Base-by-base conservation (phyloP, 1,140 invertebrate genomes). In the Melipona quadrifasciata region DNA sequence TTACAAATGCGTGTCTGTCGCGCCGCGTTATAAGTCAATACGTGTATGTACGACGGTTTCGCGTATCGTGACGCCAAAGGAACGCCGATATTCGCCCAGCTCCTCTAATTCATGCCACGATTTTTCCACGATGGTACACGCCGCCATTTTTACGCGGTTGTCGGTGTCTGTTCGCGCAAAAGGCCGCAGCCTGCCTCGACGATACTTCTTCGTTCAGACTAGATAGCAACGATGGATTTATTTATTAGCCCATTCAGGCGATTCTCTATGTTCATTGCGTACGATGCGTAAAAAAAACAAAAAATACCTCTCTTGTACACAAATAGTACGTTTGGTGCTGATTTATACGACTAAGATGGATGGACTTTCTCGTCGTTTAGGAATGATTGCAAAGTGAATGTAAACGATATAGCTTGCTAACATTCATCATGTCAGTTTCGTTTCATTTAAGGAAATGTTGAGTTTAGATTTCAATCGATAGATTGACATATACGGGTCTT, bases 21-120 rank as follows among this genome's bases (percentile, higher is more conserved):
- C 85, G 82, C 84, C 82, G 87, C 85, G 90, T 89, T 89, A 89
- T 89, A 91, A 92, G 91, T 92, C 92, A 91, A 92, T 92, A 47
- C 8, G 8, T 47, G 39, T 47, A 31, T 31, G 8, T 47, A 89
- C 86, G 82, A 84, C 83, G 79, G 65, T 67, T 57, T 79, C 74
- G 68, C 81, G 76, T 81, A 61, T 27, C 57, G 53, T 39, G 64
- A 75, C 70, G 67, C 75, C 68, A 84, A 87, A 89, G 74, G 79
- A 74, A 76, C 85, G 78, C 78, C 87, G 87, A 68, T 78, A 76
- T 72, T 80, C 67, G n/a, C 16, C 12, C 31, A 31, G 80, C 87
- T 87, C 80, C 39, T 87, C 87, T 89, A 89, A 89, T 89, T 89
- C 81, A 89, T 88, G 82, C 24, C 27, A 34, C 53, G 81, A 82